Evolutionary conservation across 2,797 vertebrate genomes (phyloP), one percentile per base, ranked within the genome.

Genomic region (Atherinosoma microstoma): DNA sequence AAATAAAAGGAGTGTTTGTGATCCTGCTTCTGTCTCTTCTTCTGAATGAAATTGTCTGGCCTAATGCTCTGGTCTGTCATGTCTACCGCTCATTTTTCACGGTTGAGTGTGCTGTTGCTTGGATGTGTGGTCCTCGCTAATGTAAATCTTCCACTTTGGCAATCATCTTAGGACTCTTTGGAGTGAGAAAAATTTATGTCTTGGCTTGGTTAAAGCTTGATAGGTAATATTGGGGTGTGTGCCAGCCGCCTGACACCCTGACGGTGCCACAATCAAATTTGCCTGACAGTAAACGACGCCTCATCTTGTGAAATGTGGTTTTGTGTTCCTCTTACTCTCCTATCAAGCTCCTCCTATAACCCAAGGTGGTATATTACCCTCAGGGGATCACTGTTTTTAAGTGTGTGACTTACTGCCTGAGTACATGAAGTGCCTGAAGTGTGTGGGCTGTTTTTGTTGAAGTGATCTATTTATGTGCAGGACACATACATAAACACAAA

Each of bases 271-370:
- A 59, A 82, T 71, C 82, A 16, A 47, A 36, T 67, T 61, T 70
- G 65, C 70, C 64, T 67, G 58, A 67, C 80, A 35, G 75, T 73
- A 83, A 83, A 89, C 76, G 72, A 78, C 58, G 35, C 7, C 35
- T 83, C 75, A 76, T 83, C 69, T 60, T 73, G 67, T 75, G 67
- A 66, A 38, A 59, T 76, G 79, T 74, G 71, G 27, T 62, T 40
- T 36, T 15, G 45, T 79, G 66, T 15, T 69, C 40, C 40, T 42
- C 10, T 54, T 18, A 20, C 42, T 45, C 42, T 45, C 18, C 16
- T 2, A 45, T 20, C 18, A 7, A 45, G 42, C 38, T 73, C 32
- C 22, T 60, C 24, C 22, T 45, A n/a, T 9, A 66, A 76, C 77
- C 68, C 64, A 20, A 36, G 64, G 51, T 1, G 22, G 35, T 51